A percentile compares a stretch with the other conserved stretches of the same genome.
Conservation (phyloP, 1,140 invertebrate species). For the Palaemon carinicauda region DNA sequence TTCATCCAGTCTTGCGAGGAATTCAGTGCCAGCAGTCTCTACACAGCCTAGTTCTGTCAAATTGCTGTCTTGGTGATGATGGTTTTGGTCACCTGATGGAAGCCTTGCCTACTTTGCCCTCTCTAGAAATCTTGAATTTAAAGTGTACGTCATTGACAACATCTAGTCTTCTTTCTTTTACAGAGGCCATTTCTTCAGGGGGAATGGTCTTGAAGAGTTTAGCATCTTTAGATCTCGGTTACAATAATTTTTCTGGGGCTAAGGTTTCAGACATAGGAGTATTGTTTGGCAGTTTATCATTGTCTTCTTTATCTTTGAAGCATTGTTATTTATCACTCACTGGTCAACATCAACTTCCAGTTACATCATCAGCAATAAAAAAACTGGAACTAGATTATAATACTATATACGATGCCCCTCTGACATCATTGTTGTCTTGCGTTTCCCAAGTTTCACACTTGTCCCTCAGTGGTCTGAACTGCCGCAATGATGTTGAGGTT, state of each 20-base stretch:
- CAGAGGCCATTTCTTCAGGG: slow-evolving; percentile 22
- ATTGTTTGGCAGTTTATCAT: slow-evolving; percentile 20
- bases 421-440: slow-evolving; percentile 37
- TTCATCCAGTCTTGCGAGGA: slow-evolving; percentile 62
- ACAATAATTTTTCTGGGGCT: slow-evolving; percentile 61
- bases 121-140: slow-evolving; percentile 53
- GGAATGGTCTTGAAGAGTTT: slow-evolving; percentile 47
- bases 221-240: slow-evolving; percentile 60
- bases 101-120: slow-evolving; percentile 51
- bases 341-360: slow-evolving; percentile 18
- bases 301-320: slow-evolving; percentile 39
- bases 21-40: slow-evolving; percentile 61
- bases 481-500: background rate
- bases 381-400: slow-evolving; percentile 48
- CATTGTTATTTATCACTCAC: slow-evolving; percentile 24
- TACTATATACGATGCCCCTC: slow-evolving; percentile 4
- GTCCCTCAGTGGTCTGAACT: slow-evolving; percentile 41
- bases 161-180: slow-evolving; percentile 30
- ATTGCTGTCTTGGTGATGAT: slow-evolving; percentile 57
- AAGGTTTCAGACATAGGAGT: slow-evolving; percentile 28
- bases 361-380: slow-evolving; percentile 6
- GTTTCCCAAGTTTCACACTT: slow-evolving; percentile 32
- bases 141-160: slow-evolving; percentile 19
- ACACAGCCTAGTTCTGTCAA: slow-evolving; percentile 59
- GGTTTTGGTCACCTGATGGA: slow-evolving; percentile 46